Conservation (phyloP, 2,888 invertebrate species). For the Trissolcus brochymenae region DNA sequence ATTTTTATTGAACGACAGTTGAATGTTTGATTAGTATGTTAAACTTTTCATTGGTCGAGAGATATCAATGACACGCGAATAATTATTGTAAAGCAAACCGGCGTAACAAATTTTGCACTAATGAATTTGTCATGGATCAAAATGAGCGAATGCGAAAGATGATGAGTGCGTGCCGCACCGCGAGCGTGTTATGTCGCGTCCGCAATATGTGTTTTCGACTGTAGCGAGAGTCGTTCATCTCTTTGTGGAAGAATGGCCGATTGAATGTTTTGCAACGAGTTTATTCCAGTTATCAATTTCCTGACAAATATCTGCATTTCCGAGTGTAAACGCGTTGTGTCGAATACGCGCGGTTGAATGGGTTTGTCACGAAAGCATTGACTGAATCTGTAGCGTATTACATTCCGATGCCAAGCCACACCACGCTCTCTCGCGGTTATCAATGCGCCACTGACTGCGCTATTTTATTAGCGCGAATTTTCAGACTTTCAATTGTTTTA, state of each 20-base stretch:
- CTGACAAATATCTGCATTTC: conserved; percentile 74
- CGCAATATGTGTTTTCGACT: conserved; percentile 17
- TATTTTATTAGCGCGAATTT: conserved; percentile 54
- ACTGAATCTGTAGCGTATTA: conserved; percentile 62
- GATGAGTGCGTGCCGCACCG: conserved; percentile 18
- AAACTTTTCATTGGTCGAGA: not conserved
- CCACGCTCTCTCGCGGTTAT: conserved; percentile 42
- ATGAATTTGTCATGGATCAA: conserved; percentile 39
- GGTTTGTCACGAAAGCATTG: conserved; percentile 61
- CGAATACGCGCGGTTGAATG: conserved; percentile 53
- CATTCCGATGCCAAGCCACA: conserved; percentile 56
- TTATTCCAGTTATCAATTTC: conserved; percentile 75
- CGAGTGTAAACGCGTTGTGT: conserved; percentile 59
- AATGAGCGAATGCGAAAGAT: conserved; percentile 31
- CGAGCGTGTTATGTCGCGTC: conserved; percentile 22
- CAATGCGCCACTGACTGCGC: conserved; percentile 45
- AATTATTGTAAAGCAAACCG: conserved; percentile 21
- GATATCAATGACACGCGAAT: conserved; percentile 19
- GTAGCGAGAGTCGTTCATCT: conserved; percentile 30
- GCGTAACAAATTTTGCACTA: conserved; percentile 15
- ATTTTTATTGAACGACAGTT: not conserved
- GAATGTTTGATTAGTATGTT: not conserved
- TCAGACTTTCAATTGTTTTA: conserved; percentile 47
- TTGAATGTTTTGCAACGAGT: conserved; percentile 73
- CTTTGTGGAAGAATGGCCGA: conserved; percentile 55